Evolutionary conservation across 2,113 vertebrate genomes (phyloP).

Genomic region (Polypterus bichir): DNA sequence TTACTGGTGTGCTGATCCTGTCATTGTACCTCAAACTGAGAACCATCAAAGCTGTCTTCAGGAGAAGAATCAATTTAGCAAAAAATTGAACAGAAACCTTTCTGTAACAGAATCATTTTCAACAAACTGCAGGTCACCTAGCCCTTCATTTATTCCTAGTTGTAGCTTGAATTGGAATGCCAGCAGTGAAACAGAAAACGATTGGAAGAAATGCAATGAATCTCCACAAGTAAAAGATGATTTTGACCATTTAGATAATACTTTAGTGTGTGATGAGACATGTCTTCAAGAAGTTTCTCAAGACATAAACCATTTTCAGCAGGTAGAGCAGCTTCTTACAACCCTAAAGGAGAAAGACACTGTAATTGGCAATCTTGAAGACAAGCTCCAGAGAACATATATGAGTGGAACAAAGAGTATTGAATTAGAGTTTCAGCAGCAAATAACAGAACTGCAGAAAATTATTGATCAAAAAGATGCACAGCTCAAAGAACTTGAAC

Average conservation of each 20-base stretch:
- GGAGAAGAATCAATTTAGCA: slow-evolving; percentile 24
- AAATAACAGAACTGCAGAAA: too few species aligned
- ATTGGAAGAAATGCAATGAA: neutral
- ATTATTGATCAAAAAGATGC: too few species aligned
- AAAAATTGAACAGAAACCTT: slow-evolving; percentile 16
- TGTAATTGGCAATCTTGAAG: slow-evolving; percentile 17
- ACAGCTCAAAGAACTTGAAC: too few species aligned
- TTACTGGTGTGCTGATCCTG: neutral
- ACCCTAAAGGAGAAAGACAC: neutral
- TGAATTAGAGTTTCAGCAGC: too few species aligned
- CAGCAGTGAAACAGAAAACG: neutral
- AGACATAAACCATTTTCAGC: neutral
- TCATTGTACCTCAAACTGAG: neutral
- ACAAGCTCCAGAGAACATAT: too few species aligned
- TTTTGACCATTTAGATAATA: too few species aligned
- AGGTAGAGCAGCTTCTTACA: neutral
- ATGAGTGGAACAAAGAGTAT: too few species aligned
- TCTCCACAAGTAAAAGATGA: too few species aligned
- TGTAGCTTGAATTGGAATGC: neutral
- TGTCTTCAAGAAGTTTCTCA: too few species aligned
- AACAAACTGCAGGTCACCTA: neutral
- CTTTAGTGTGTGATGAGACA: too few species aligned
- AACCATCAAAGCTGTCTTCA: slow-evolving; percentile 17
- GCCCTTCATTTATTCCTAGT: too few species aligned
- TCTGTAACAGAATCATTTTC: neutral